Percentiles rank a stretch among this genome's conserved stretches.
phyloP scores from a whole-genome alignment of 1,140 invertebrate species.

The Saccostrea glomerata region DNA sequence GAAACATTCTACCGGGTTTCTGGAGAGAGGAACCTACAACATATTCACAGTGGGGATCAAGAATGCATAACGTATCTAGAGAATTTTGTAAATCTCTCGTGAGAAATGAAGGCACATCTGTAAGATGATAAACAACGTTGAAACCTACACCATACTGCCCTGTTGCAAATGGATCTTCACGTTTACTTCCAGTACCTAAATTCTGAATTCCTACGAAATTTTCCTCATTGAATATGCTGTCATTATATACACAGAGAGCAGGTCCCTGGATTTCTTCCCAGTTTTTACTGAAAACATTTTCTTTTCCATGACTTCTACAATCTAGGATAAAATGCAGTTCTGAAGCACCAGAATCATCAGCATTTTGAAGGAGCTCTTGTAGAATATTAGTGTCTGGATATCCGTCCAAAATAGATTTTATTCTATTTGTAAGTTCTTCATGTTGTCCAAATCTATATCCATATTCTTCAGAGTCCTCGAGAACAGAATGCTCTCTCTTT shows the following conservation, averaged over 20 bases:
- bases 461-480: background rate
- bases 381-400: constrained; percentile 68
- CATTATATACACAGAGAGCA: constrained; percentile 74
- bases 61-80: constrained; percentile 67
- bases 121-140: constrained; percentile 77
- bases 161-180: constrained; percentile 66
- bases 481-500: constrained; percentile 51
- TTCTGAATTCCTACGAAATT: constrained; percentile 74
- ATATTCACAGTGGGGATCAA: constrained; percentile 74
- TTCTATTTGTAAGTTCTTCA: constrained; percentile 66
- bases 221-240: constrained; percentile 69
- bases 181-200: constrained; percentile 72
- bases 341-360: constrained; percentile 74
- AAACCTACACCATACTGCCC: constrained; percentile 76
- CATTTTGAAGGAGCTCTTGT: constrained; percentile 78
- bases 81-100: constrained; percentile 59
- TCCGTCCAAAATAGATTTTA: constrained; percentile 64
- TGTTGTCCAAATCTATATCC: constrained; percentile 69
- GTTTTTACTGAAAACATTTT: constrained; percentile 61
- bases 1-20: constrained; percentile 61
- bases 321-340: constrained; percentile 57
- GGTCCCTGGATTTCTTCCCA: constrained; percentile 71
- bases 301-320: constrained; percentile 1
- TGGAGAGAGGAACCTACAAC: constrained; percentile 47
- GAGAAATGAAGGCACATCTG: constrained; percentile 74